Evolutionary conservation across 2,888 invertebrate species (phyloP), one percentile per base, ranked within the genome.

Genomic region (Rhorus exstirpatorius): DNA sequence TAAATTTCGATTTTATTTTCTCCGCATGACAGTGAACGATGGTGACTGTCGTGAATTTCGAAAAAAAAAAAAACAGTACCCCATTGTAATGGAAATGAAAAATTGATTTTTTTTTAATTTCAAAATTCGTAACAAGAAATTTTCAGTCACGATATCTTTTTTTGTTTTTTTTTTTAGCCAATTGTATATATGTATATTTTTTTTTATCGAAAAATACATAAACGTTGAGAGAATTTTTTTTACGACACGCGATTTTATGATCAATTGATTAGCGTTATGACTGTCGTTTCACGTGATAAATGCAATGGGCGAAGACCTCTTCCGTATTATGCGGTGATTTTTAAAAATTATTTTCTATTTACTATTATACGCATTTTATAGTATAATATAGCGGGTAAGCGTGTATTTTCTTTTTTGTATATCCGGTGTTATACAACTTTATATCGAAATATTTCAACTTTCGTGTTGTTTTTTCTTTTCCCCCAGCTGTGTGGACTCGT

Each of bases 291-390:
- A n/a, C 10, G 53, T 55, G 75, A 31, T 79, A 51, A 24, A 74
- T 46, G n/a, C 31, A 61, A 79, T 51, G 68, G 67, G 71, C 35
- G 60, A 63, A 72, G 77, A 80, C 75, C 79, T 83, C 72, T 60
- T 79, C 75, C 79, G 67, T 78, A 83, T 83, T 81, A 70, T 67
- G 53, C 74, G 65, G 35, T 67, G 17, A 75, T 72, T 44, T 24
- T 19, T 35, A 17, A n/a, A 70, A 8, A 0, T 71, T 19, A 46
- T 63, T 31, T 63, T 49, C 19, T 35, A 14, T 21, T 61, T 60
- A 46, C 51, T 71, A 51, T 77, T 35, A 31, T 61, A 65, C 49
- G 70, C 63, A 44, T 79, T 76, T 49, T 78, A 65, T 75, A 24
- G 14, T 67, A 31, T n/a, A 31, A 6, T 31, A 6, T 31, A 6